Base-by-base conservation (phyloP, 2,113 vertebrate genomes). In the Kobus ellipsiprymnus region DNA sequence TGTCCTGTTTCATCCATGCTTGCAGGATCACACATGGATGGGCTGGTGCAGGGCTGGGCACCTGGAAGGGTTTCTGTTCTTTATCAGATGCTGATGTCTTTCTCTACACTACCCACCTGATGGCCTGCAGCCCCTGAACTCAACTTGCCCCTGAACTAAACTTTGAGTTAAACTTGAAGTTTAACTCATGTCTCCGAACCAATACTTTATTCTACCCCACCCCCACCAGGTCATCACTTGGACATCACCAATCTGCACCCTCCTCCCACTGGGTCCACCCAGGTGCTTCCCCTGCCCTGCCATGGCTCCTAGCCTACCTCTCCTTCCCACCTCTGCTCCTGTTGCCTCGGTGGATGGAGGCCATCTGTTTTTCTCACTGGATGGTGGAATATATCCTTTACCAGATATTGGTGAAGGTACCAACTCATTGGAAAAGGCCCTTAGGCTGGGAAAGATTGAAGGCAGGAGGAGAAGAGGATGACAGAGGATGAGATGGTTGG, bases 61-160 rank as follows among this genome's bases (percentile, higher is more conserved):
- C 54, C 40, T 19, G n/a, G 8, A 50, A 30, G 30, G 0, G 29
- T 7, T 40, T 71, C 23, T 77, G 3, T 4, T 27, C 12, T 2
- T 27, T 13, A 19, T 21, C 33, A 7, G 5, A 16, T 0, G 29
- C 14, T 27, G 2, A 0, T 7, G 44, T 7, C n/a, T 36, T 59
- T 30, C 59, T 19, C 0, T 2, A 21, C 0, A 0, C n/a, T 59
- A 27, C 50, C n/a, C 21, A 13, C 40, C 2, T 6, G 7, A 33
- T 0, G 2, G 6, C 64, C 64, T 36, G 7, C 0, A 21, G 81
- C 13, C 36, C 48, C 71, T 81, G 3, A 33, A 57, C 57, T 44
- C 48, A 40, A 12, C 5, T 19, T 27, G 30, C 11, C 44, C 62
- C 86, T 80, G 2, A 33, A 33, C 48, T 48, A 36, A 40, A 11